Conservation (phyloP, 2,888 invertebrate genomes). For the Imbricaverruca yamaguchii region DNA sequence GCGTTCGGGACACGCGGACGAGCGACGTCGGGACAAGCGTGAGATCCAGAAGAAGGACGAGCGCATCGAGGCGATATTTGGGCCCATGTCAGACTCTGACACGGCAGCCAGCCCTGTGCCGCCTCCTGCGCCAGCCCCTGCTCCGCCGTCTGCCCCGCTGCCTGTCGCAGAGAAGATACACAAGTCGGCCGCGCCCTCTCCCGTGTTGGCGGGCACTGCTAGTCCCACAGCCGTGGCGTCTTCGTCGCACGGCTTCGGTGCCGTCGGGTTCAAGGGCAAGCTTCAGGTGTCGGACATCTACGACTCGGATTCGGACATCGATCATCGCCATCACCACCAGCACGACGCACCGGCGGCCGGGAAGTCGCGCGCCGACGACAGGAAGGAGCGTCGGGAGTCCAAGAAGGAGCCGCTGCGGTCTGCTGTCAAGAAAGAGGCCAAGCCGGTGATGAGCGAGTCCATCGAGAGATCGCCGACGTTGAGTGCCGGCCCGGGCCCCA, state of each 20-base stretch:
- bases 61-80: slow-evolving; percentile 82
- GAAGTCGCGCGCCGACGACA: background rate
- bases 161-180: background rate
- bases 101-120: background rate
- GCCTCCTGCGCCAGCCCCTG: background rate
- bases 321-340: background rate
- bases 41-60: slow-evolving; percentile 47
- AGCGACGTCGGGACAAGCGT: no score
- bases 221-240: background rate
- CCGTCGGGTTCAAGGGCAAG: slow-evolving; percentile 32
- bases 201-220: background rate
- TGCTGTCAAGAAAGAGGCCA: background rate
- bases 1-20: slow-evolving; percentile 1
- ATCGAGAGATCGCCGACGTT: background rate
- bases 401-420: background rate
- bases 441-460: background rate
- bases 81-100: slow-evolving; percentile 61
- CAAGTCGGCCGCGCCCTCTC: background rate
- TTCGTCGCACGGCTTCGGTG: background rate
- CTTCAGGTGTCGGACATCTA: slow-evolving; percentile 43
- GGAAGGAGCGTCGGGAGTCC: background rate
- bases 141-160: background rate
- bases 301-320: slow-evolving; percentile 46
- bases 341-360: background rate
- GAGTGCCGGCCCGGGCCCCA: background rate